Percentiles rank a stretch among this genome's conserved stretches.
phyloP scores from a whole-genome alignment of 2,113 vertebrate species.

The Phycodurus eques region DNA sequence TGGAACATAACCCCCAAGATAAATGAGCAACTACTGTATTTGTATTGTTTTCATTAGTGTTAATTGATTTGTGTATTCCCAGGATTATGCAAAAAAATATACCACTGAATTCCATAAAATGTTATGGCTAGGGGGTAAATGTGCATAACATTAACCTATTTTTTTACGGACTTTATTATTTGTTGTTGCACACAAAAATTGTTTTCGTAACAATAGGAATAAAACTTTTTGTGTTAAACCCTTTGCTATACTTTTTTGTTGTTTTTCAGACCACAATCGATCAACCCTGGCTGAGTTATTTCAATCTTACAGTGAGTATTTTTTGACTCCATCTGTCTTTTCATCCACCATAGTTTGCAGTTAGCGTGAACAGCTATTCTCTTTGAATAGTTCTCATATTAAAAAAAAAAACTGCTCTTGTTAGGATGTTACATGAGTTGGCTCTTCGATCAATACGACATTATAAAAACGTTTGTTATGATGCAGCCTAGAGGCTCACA shows the following conservation, averaged over 20 bases:
- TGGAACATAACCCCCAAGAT: no score
- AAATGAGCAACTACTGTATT: no score
- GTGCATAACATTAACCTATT: neutral
- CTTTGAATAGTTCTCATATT: constrained; percentile 1
- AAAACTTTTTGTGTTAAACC: no score
- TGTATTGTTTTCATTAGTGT: neutral
- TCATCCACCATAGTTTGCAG: neutral
- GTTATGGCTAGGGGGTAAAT: neutral
- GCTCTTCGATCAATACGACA: constrained; percentile 24
- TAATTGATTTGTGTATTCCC: neutral
- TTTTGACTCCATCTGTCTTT: constrained; percentile 19
- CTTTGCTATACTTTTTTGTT: no score
- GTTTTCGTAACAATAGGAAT: no score
- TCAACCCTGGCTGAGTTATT: neutral
- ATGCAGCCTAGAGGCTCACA: constrained; percentile 10
- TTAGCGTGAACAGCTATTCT: neutral
- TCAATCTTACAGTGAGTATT: constrained; percentile 11
- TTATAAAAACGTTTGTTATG: constrained; percentile 18
- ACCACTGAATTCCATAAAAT: no score
- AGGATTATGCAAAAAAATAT: no score
- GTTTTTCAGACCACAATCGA: neutral
- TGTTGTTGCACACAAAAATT: no score
- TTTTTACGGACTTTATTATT: neutral
- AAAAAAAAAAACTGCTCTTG: neutral
- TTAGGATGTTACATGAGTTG: constrained; percentile 8